phyloP scores from a whole-genome alignment of 1,140 invertebrate genomes.

The Dendrolimus kikuchii region DNA sequence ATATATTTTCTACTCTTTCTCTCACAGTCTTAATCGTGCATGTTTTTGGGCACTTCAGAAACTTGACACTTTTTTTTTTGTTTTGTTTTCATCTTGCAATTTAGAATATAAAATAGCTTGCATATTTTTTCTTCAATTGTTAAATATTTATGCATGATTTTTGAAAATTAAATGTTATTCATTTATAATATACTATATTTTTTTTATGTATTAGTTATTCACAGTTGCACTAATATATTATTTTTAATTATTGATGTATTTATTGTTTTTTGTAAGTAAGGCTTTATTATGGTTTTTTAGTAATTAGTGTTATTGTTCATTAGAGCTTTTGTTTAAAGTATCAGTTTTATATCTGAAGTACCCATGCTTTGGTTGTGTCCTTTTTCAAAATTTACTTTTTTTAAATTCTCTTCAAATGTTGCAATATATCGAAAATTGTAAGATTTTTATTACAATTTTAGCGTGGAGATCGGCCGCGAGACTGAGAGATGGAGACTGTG shows the following conservation, averaged over 20 bases:
- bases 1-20: slow-evolving; percentile 30
- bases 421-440: slow-evolving; percentile 18
- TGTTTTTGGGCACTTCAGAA: slow-evolving; percentile 18
- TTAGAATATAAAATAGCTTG: too few species aligned
- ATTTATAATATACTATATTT: too few species aligned
- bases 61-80: neutral
- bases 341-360: slow-evolving; percentile 17
- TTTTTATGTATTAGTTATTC: too few species aligned
- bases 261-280: too few species aligned
- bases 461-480: slow-evolving; percentile 53
- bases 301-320: too few species aligned
- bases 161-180: too few species aligned
- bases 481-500: slow-evolving; percentile 65
- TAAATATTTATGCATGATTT: too few species aligned
- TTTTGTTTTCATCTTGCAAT: neutral
- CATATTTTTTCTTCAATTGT: too few species aligned
- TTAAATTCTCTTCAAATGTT: slow-evolving; percentile 3
- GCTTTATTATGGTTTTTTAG: too few species aligned
- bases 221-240: too few species aligned
- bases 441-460: slow-evolving; percentile 59
- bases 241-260: too few species aligned
- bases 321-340: neutral
- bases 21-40: slow-evolving; percentile 42
- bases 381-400: slow-evolving; percentile 19
- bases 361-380: slow-evolving; percentile 11